phyloP scores from a whole-genome alignment of 2,888 invertebrate genomes.

The Ischnus inquisitorius region DNA sequence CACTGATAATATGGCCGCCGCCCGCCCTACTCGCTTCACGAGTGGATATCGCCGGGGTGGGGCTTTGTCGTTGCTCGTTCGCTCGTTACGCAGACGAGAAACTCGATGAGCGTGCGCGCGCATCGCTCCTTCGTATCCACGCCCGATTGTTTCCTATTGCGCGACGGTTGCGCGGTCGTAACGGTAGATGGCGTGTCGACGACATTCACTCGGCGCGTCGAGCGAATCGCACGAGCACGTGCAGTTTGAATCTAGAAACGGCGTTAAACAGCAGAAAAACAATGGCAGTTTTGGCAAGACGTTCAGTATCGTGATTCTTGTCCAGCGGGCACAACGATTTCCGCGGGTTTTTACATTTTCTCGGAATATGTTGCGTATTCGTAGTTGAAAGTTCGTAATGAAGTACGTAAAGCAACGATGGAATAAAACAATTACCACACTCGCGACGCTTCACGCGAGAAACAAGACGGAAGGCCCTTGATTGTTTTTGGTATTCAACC shows the following conservation, averaged over 20 bases:
- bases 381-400: no score
- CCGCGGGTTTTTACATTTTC: not conserved
- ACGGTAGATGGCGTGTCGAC: not conserved
- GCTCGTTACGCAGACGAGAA: conserved; percentile 1
- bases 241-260: not conserved
- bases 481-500: no score
- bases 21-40: conserved; percentile 73
- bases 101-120: not conserved
- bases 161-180: not conserved
- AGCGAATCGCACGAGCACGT: not conserved
- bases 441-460: no score
- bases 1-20: conserved; percentile 85
- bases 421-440: no score
- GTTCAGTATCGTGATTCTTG: no score
- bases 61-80: conserved; percentile 33
- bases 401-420: not conserved
- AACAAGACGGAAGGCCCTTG: not conserved
- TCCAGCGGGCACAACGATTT: no score
- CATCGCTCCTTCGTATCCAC: not conserved
- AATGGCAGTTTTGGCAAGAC: not conserved
- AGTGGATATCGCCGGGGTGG: conserved; percentile 56
- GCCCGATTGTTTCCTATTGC: not conserved
- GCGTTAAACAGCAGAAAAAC: not conserved
- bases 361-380: not conserved
- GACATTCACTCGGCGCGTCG: not conserved